These are phyloP conservation scores for Gallinago solitaria DNA, from an alignment of 2,797 vertebrate species.

Conservation along the genomic window DNA sequence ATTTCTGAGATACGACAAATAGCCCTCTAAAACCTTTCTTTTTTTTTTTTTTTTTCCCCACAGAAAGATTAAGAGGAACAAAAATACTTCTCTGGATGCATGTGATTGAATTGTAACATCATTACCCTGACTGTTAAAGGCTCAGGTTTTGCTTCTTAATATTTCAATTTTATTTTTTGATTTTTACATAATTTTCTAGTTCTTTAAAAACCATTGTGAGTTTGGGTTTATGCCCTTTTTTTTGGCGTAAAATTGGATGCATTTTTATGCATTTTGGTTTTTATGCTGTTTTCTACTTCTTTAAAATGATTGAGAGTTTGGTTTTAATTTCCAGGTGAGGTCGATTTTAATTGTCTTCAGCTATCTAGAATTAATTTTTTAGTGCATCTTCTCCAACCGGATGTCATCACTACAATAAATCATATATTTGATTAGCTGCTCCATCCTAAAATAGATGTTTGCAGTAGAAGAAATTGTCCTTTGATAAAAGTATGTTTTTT, in stretches of 20 bases:
- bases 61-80: background rate
- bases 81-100: background rate
- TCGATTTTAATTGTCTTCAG: background rate
- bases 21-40: background rate
- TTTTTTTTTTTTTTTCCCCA: too few relatives aligned
- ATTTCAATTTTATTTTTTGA: background rate
- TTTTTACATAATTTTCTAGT: background rate
- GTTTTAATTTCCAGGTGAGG: background rate
- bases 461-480: background rate
- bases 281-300: background rate
- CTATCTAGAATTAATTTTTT: background rate
- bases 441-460: background rate
- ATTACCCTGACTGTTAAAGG: background rate
- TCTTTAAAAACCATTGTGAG: background rate
- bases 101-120: background rate
- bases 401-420: background rate
- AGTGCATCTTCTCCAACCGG: background rate
- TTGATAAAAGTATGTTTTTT: background rate
- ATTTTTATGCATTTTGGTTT: background rate
- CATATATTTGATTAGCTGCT: accelerated
- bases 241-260: background rate
- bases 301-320: background rate
- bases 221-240: background rate
- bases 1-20: background rate
- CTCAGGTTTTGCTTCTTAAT: background rate